Evolutionary conservation across 2,888 invertebrate genomes (phyloP).

Genomic region (Salpingus planirostris): DNA sequence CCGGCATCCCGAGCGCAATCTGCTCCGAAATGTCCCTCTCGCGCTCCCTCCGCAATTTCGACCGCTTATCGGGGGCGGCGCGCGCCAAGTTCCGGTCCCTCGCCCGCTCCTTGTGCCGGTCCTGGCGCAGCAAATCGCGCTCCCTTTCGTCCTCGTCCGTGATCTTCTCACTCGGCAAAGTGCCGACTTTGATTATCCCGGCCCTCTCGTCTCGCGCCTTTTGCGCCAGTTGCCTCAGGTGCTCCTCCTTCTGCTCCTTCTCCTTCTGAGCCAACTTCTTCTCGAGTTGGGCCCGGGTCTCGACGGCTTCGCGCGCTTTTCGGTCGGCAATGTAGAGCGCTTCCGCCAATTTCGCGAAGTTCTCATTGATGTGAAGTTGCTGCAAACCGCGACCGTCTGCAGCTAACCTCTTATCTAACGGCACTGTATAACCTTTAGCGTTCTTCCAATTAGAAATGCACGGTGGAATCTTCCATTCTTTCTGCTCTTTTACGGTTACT

Average conservation of each 20-base stretch:
- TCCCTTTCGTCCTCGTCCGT: constrained; percentile 63
- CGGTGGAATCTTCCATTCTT: constrained; percentile 99
- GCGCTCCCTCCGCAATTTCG: constrained; percentile 78
- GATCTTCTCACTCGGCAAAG: constrained; percentile 14
- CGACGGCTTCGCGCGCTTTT: constrained; percentile 96
- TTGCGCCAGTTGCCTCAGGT: constrained; percentile 85
- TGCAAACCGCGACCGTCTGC: constrained; percentile 97
- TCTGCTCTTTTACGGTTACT: constrained; percentile 96
- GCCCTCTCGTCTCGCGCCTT: constrained; percentile 93
- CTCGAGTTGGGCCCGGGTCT: constrained; percentile 91
- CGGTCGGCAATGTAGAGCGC: constrained; percentile 94
- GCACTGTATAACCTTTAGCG: constrained; percentile 95
- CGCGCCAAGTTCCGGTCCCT: constrained; percentile 87
- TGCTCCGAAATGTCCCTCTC: constrained; percentile 98
- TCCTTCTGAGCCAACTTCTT: constrained; percentile 95
- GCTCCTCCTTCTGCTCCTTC: constrained; percentile 96
- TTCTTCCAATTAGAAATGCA: constrained; percentile 99
- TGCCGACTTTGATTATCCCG: constrained; percentile 52
- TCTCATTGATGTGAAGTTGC: constrained; percentile 96
- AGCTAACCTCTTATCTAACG: constrained; percentile 93
- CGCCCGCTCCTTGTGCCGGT: constrained; percentile 84
- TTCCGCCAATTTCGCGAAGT: constrained; percentile 97
- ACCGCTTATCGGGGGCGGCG: constrained; percentile 89
- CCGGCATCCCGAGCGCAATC: constrained; percentile 93
- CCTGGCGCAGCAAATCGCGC: constrained; percentile 77